A percentile compares a stretch with the other conserved stretches of the same genome.
These are phyloP conservation scores for Emydocephalus ijimae DNA, from an alignment of 2,113 vertebrate species.

Conservation along the genomic window DNA sequence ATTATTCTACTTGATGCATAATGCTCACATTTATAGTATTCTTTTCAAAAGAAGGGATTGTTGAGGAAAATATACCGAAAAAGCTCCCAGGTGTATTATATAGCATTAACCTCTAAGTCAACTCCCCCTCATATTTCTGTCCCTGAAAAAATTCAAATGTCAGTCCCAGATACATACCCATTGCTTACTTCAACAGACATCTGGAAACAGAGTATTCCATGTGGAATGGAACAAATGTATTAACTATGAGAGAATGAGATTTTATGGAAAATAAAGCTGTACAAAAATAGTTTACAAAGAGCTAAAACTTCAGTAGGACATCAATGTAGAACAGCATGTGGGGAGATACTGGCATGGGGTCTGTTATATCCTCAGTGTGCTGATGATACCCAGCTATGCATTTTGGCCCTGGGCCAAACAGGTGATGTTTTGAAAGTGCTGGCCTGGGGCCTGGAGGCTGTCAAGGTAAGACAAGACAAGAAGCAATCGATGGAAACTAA, in stretches of 20 bases:
- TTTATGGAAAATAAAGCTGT: conserved; percentile 43
- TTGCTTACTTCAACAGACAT: conserved; percentile 57
- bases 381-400: not conserved
- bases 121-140: conserved; percentile 6
- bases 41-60: conserved; percentile 33
- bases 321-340: conserved; percentile 48
- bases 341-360: conserved; percentile 3
- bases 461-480: not conserved
- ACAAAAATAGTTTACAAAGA: conserved; percentile 33
- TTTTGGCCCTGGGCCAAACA: not conserved
- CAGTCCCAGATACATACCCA: conserved; percentile 51
- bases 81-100: conserved; percentile 27
- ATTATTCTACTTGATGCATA: conserved; percentile 32
- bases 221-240: conserved; percentile 58
- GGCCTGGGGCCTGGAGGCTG: not conserved
- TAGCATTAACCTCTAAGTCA: conserved; percentile 26
- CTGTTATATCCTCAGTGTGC: not conserved
- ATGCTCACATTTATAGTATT: conserved; percentile 51
- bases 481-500: not conserved
- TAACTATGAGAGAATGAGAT: conserved; percentile 41
- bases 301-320: conserved; percentile 46
- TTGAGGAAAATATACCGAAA: conserved; percentile 40
- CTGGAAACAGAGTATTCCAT: conserved; percentile 54
- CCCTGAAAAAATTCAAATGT: conserved; percentile 46
- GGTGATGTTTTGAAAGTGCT: not conserved